Percentiles rank a stretch among this genome's conserved stretches.
Conservation (phyloP, 2,113 vertebrate species). For the Grammomys surdaster region DNA sequence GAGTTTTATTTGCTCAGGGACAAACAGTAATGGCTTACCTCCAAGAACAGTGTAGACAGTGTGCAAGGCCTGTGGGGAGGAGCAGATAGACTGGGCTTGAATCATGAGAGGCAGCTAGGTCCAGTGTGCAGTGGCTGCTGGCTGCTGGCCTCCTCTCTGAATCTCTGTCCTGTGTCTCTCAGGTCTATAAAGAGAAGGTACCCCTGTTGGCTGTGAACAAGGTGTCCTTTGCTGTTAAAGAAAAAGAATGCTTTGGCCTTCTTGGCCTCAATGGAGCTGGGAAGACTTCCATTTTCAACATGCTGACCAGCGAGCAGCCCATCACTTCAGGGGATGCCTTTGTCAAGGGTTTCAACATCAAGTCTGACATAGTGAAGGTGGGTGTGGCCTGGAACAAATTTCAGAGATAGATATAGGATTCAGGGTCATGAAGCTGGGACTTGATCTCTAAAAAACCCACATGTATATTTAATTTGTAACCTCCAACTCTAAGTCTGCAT, state of each 20-base stretch:
- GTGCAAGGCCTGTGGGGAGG: not conserved
- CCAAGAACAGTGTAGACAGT: not conserved
- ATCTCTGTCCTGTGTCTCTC: not conserved
- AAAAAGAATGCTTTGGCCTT: slow-evolving; percentile 91
- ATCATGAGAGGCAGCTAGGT: too few species aligned
- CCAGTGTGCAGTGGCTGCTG: accelerated
- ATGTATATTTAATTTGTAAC: not conserved
- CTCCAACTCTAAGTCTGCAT: not conserved
- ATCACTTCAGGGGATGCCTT: slow-evolving; percentile 91
- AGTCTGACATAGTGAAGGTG: slow-evolving; percentile 22
- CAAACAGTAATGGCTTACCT: not conserved
- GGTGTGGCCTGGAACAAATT: not conserved
- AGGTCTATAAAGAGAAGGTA: slow-evolving; percentile 90
- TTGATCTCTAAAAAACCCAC: not conserved
- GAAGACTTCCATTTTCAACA: slow-evolving; percentile 94
- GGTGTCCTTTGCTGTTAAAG: slow-evolving; percentile 31
- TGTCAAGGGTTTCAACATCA: slow-evolving; percentile 87
- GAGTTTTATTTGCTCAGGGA: not conserved
- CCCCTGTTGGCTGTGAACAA: slow-evolving; percentile 43
- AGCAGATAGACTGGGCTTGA: not conserved
- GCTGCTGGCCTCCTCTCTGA: not conserved
- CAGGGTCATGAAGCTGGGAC: not conserved
- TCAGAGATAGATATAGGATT: not conserved
- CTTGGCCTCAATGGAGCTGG: slow-evolving; percentile 93
- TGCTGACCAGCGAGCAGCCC: slow-evolving; percentile 90